Conservation (phyloP, 2,888 invertebrate genomes). For the Pimpla rufipes region DNA sequence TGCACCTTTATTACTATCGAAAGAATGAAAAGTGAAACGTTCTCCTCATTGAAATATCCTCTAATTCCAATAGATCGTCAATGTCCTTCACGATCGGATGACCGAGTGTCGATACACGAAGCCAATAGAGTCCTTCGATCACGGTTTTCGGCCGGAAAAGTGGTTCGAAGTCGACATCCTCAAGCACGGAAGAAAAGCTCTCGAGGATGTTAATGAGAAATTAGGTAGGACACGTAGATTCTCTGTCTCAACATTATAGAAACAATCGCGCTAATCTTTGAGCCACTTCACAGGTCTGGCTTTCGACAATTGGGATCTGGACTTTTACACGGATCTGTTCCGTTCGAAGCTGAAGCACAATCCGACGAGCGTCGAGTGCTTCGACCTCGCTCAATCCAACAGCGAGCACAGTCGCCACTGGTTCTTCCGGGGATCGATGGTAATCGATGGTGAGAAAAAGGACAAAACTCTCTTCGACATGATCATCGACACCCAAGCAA, state of each 20-base stretch:
- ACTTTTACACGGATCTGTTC: conserved; percentile 96
- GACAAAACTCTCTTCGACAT: conserved; percentile 95
- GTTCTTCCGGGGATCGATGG: conserved; percentile 97
- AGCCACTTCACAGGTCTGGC: conserved; percentile 89
- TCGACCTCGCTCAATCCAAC: conserved; percentile 99
- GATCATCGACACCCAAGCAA: conserved; percentile 95
- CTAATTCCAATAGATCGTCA: conserved; percentile 86
- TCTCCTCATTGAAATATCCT: background rate
- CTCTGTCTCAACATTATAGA: background rate
- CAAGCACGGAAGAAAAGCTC: conserved; percentile 91
- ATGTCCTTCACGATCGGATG: conserved; percentile 95
- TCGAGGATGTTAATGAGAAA: conserved; percentile 92
- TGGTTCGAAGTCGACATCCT: conserved; percentile 95
- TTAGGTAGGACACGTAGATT: conserved; percentile 87
- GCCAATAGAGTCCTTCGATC: conserved; percentile 87
- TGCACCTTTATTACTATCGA: conserved; percentile 19
- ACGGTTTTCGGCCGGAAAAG: conserved; percentile 87
- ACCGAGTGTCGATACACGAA: conserved; percentile 94
- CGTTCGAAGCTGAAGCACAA: conserved; percentile 93
- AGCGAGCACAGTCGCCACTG: conserved; percentile 99
- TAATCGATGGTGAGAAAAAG: conserved; percentile 92
- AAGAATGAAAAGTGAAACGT: conserved; percentile 2
- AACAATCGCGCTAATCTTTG: background rate
- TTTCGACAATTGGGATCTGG: conserved; percentile 96
- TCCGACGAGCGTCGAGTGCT: conserved; percentile 98